Percentiles rank a stretch among this genome's conserved stretches.
phyloP scores from a whole-genome alignment of 2,888 invertebrate species.

The Cephus runcator region DNA sequence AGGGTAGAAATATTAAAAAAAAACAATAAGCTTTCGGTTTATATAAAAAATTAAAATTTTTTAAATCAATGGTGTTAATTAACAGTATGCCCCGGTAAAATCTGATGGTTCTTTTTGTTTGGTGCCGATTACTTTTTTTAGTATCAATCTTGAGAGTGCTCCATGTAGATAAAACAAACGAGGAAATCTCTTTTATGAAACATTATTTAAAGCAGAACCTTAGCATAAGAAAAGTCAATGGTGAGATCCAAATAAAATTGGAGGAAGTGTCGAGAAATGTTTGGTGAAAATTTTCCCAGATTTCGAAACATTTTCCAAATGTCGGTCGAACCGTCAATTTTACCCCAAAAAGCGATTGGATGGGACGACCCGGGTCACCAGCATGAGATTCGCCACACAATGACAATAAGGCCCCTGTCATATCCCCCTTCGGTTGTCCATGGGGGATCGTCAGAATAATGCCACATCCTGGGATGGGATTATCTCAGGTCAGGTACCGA shows the following conservation, averaged over 20 bases:
- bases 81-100: neutral
- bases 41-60: neutral
- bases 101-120: neutral
- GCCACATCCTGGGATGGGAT: conserved; percentile 57
- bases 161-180: neutral
- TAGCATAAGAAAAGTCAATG: neutral
- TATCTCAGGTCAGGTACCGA: conserved; percentile 62
- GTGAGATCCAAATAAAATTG: neutral
- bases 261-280: neutral
- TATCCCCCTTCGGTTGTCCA: conserved; percentile 39
- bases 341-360: conserved; percentile 19
- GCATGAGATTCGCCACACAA: conserved; percentile 40
- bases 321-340: conserved; percentile 17
- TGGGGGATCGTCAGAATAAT: conserved; percentile 36
- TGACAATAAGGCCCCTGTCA: conserved; percentile 15
- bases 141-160: neutral
- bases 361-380: conserved; percentile 3
- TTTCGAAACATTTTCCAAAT: conserved; percentile 31
- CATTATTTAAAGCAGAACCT: neutral
- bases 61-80: neutral
- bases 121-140: neutral
- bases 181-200: neutral
- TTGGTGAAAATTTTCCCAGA: conserved; percentile 7
- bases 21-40: neutral
- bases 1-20: neutral